phyloP scores from a whole-genome alignment of 2,888 invertebrate genomes.

The Cacoxenus indagator region DNA sequence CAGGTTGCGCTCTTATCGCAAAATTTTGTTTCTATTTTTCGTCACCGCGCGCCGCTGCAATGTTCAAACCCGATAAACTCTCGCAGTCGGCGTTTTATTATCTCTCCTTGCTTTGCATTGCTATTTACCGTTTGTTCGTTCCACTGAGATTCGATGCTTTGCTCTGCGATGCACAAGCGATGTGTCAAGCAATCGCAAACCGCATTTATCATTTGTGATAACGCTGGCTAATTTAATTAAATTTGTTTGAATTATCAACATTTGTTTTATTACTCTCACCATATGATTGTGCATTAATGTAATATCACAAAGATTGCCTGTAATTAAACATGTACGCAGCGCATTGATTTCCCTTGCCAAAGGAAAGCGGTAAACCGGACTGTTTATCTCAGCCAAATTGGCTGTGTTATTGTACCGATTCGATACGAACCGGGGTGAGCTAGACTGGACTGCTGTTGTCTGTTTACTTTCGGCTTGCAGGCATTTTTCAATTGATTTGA shows the following conservation, averaged over 20 bases:
- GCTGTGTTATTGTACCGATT: no score
- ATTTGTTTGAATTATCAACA: not conserved
- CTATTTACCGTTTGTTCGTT: not conserved
- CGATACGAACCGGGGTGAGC: no score
- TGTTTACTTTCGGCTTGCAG: not conserved
- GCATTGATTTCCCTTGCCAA: not conserved
- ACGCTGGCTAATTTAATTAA: conserved; percentile 13
- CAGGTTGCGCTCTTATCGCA: conserved; percentile 45
- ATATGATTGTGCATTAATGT: conserved; percentile 18
- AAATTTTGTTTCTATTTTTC: no score
- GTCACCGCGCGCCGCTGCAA: no score
- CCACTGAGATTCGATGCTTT: not conserved
- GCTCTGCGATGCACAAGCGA: not conserved
- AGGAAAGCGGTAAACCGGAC: no score
- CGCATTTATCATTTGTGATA: conserved; percentile 19
- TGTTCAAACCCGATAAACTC: no score
- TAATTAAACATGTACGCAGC: not conserved
- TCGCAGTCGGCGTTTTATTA: no score
- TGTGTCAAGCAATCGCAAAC: not conserved
- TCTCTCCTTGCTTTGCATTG: no score
- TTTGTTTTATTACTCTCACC: conserved; percentile 16
- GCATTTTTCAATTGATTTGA: not conserved
- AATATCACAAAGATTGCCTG: not conserved
- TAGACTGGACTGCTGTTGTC: no score
- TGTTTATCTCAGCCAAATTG: no score